Base-by-base conservation (phyloP, 1,140 invertebrate genomes). In the Heliconius hermathena region DNA sequence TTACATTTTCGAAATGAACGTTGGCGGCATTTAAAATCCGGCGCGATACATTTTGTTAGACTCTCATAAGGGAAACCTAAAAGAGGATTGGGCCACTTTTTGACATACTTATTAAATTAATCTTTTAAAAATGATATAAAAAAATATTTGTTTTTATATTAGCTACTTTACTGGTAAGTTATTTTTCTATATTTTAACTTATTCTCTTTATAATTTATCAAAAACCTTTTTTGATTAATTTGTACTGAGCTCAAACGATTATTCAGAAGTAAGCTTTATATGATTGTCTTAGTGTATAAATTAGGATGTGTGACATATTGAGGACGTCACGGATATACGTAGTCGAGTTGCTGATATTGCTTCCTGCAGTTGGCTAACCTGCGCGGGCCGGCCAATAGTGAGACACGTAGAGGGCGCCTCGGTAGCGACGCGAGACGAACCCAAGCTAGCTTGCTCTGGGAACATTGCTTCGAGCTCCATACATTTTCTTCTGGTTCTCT, bases 401-500 rank as follows among this genome's bases (percentile, higher is more conserved):
- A 70, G 77, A 75, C 79, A 87, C 49, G 83, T 94, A 94, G 93
- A 88, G 89, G 93, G 86, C 93, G 92, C 92, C 90, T 81, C 77
- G 79, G 90, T 90, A 88, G 89, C 90, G 93, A 94, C 94, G 94
- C 93, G 94, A 92, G 87, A 80, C 88, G 88, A 87, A 90, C 90
- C 90, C 93, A 93, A 94, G 93, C 93, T 89, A 91, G 91, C 90
- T 94, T 87, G 89, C 85, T 89, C 90, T 91, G 91, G 91, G 92
- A 94, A 94, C 91, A 93, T 95, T 95, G 90, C 92, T 95, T 94
- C 91, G 93, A 93, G 94, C 93, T 91, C 91, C 94, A 94, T 95
- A 95, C 94, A 95, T 93, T 94, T 94, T 93, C 93, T 94, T 95
- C 92, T 93, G 91, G 91, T 90, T 94, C 93, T 93, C 90, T 94